Evolutionary conservation across 2,113 vertebrate genomes (phyloP).

Genomic region (Montifringilla adamsi): DNA sequence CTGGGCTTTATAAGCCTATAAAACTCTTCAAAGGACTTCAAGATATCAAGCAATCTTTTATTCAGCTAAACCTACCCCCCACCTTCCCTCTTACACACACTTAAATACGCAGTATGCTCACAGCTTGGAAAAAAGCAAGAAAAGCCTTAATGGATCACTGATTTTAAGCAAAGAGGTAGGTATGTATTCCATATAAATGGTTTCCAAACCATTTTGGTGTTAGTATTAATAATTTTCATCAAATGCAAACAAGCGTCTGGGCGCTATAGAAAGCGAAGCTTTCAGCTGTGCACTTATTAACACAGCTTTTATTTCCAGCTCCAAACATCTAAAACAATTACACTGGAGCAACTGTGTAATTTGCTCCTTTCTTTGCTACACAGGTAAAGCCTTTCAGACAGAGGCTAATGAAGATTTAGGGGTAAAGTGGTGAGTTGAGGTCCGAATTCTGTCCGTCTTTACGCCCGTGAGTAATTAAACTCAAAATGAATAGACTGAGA

Average conservation of each 20-base stretch:
- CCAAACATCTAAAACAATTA: slow-evolving; percentile 74
- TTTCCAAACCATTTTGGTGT: slow-evolving; percentile 75
- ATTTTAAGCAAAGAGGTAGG: slow-evolving; percentile 77
- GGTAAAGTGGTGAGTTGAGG: slow-evolving; percentile 18
- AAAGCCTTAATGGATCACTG: slow-evolving; percentile 82
- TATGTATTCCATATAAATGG: slow-evolving; percentile 71
- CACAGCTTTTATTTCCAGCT: slow-evolving; percentile 74
- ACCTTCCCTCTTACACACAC: slow-evolving; percentile 77
- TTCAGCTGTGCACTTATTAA: slow-evolving; percentile 68
- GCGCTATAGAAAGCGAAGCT: slow-evolving; percentile 36
- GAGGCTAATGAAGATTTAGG: slow-evolving; percentile 54
- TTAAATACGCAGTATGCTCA: slow-evolving; percentile 82
- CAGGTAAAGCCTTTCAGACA: slow-evolving; percentile 41
- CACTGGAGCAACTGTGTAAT: slow-evolving; percentile 40
- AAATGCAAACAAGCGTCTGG: slow-evolving; percentile 71
- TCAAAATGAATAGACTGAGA: neutral
- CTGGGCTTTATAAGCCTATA: slow-evolving; percentile 81
- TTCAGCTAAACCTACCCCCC: slow-evolving; percentile 82
- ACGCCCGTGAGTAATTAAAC: slow-evolving; percentile 25
- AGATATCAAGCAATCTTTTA: slow-evolving; percentile 85
- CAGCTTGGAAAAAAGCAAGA: slow-evolving; percentile 77
- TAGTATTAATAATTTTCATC: slow-evolving; percentile 78
- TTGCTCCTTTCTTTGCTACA: slow-evolving; percentile 33
- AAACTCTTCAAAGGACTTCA: slow-evolving; percentile 83
- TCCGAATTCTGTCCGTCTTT: neutral